phyloP scores from a whole-genome alignment of 1,140 invertebrate species.

The Seison nebaliae region DNA sequence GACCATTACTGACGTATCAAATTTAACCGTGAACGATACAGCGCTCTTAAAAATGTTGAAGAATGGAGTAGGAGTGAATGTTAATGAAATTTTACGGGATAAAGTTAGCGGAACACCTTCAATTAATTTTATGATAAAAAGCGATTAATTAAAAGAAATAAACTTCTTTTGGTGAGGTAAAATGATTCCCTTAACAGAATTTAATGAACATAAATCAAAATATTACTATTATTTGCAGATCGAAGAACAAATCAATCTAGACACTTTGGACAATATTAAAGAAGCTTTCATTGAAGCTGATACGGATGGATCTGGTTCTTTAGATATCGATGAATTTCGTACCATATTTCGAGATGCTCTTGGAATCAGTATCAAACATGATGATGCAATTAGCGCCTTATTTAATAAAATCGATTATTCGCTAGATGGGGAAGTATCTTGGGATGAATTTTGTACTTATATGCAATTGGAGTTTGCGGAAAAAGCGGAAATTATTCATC shows the following conservation, averaged over 20 bases:
- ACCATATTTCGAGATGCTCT: conserved; percentile 17
- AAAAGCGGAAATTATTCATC: conserved; percentile 20
- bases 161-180: too few relatives aligned
- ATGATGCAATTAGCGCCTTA: conserved; percentile 22
- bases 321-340: conserved; percentile 24
- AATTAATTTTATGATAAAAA: too few relatives aligned
- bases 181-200: too few relatives aligned
- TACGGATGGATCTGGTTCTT: conserved; percentile 19
- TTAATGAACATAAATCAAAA: too few relatives aligned
- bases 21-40: conserved; percentile 9
- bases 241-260: conserved; percentile 25
- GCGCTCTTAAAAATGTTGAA: conserved; percentile 8
- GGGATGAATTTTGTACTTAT: conserved; percentile 30
- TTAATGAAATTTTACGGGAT: too few relatives aligned
- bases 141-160: too few relatives aligned
- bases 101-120: too few relatives aligned
- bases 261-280: conserved; percentile 23
- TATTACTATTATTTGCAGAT: conserved; percentile 18
- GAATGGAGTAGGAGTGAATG: too few relatives aligned
- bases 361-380: conserved; percentile 15
- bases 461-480: conserved; percentile 27
- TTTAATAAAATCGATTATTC: conserved; percentile 29
- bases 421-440: conserved; percentile 22
- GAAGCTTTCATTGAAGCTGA: conserved; percentile 21
- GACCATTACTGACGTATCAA: conserved; percentile 3